Evolutionary conservation across 2,888 invertebrate genomes (phyloP).

Genomic region (Orthosia incerta): DNA sequence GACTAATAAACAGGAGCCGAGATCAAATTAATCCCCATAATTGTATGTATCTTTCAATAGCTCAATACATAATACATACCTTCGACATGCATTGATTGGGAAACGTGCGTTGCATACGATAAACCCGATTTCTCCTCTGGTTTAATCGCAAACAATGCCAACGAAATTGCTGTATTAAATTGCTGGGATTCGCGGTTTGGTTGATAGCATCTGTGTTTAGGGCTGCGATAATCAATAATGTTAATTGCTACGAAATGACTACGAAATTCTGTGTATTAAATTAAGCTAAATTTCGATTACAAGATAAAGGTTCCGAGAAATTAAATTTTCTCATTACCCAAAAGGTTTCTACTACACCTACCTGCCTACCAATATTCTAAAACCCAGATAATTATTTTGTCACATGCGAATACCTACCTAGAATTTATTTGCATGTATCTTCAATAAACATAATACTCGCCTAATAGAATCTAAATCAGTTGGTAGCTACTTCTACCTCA

Average conservation of each 20-base stretch:
- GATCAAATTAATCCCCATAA: conserved; percentile 16
- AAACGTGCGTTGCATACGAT: conserved; percentile 4
- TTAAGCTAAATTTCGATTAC: not conserved
- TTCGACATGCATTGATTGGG: conserved; percentile 1
- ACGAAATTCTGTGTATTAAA: not conserved
- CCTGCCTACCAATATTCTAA: not conserved
- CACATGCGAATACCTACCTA: conserved; percentile 19
- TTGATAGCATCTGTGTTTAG: conserved; percentile 11
- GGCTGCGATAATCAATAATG: not conserved
- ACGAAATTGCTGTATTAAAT: conserved; percentile 1
- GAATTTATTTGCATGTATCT: not conserved
- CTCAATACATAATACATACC: not conserved
- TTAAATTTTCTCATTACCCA: not conserved
- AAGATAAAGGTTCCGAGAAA: conserved; percentile 14
- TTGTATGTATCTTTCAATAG: not conserved
- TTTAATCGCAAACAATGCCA: conserved; percentile 9
- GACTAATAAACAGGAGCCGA: not conserved
- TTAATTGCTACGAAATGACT: not conserved
- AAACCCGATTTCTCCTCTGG: not conserved
- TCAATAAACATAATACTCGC: conserved; percentile 3
- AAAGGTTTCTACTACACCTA: not conserved
- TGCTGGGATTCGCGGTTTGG: not conserved
- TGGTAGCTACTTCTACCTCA: not conserved
- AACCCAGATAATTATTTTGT: not conserved
- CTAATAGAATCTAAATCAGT: conserved; percentile 31